These are phyloP conservation scores for Sitta europaea DNA, from an alignment of 2,113 vertebrate species.

Conservation along the genomic window DNA sequence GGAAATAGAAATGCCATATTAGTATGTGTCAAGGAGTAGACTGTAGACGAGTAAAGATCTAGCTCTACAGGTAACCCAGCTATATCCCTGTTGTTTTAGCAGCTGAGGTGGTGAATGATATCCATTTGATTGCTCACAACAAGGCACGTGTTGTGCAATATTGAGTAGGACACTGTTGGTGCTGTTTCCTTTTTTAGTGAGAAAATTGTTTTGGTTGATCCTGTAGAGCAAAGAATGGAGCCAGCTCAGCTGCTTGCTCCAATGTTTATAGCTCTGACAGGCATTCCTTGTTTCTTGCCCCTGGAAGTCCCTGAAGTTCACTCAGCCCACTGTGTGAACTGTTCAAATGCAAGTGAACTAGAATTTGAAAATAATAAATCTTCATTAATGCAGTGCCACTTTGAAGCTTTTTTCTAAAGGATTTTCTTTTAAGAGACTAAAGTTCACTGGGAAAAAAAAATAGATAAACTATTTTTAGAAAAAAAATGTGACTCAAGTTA, in stretches of 20 bases:
- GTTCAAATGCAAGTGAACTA: fast-evolving
- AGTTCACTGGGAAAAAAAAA: not conserved
- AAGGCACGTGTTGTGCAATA: not conserved
- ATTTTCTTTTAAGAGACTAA: not conserved
- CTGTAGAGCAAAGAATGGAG: not conserved
- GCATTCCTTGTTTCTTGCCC: not conserved
- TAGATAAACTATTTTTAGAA: not conserved
- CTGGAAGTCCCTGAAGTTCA: not conserved
- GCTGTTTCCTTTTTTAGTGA: not conserved
- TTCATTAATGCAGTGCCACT: not conserved
- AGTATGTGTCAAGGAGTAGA: not conserved
- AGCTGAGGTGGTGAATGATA: not conserved
- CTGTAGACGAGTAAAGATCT: not conserved
- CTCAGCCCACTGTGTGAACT: not conserved
- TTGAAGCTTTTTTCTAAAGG: not conserved
- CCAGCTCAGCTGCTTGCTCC: not conserved
- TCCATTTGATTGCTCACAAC: not conserved
- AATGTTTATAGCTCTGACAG: not conserved
- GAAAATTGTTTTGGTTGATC: not conserved
- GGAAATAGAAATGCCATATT: not conserved
- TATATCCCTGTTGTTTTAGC: not conserved
- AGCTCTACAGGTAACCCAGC: not conserved
- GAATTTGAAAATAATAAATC: not conserved
- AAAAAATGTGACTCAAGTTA: not conserved
- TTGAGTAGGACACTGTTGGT: not conserved